Conservation (phyloP, 2,113 vertebrate species). For the Tichodroma muraria region DNA sequence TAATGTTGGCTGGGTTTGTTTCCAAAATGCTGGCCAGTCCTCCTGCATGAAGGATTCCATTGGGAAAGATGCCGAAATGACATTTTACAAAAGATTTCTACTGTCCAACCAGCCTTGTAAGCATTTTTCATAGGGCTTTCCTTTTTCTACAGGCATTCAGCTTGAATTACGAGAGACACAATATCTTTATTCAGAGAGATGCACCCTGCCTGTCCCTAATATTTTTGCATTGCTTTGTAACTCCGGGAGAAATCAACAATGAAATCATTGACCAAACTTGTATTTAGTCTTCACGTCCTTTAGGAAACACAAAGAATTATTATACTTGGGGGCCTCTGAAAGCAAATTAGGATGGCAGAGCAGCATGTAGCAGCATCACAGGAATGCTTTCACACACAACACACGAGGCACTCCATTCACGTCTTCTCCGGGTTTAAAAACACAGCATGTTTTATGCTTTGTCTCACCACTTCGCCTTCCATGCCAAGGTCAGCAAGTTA, state of each 20-base stretch:
- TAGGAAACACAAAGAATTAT: conserved; percentile 50
- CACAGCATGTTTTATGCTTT: neutral
- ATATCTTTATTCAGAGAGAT: conserved; percentile 26
- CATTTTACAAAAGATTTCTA: conserved; percentile 2
- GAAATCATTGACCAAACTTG: conserved; percentile 26
- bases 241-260: conserved; percentile 36
- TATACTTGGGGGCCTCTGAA: neutral
- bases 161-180: neutral
- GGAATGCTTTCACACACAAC: conserved; percentile 6
- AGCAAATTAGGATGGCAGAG: conserved; percentile 49
- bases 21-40: conserved; percentile 21
- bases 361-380: neutral
- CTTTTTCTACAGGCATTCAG: neutral
- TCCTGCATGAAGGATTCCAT: neutral
- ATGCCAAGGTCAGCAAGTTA: neutral
- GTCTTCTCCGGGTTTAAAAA: neutral
- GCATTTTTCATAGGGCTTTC: conserved; percentile 2
- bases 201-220: conserved; percentile 29
- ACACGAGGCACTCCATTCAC: neutral
- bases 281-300: conserved; percentile 24
- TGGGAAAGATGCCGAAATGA: neutral
- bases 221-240: conserved; percentile 10
- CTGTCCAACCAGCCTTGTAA: conserved; percentile 13
- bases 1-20: conserved; percentile 8
- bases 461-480: neutral